Percentiles rank a stretch among this genome's conserved stretches.
These are phyloP conservation scores for Blastobasis adustella DNA, from an alignment of 2,888 invertebrate genomes.

Conservation along the genomic window DNA sequence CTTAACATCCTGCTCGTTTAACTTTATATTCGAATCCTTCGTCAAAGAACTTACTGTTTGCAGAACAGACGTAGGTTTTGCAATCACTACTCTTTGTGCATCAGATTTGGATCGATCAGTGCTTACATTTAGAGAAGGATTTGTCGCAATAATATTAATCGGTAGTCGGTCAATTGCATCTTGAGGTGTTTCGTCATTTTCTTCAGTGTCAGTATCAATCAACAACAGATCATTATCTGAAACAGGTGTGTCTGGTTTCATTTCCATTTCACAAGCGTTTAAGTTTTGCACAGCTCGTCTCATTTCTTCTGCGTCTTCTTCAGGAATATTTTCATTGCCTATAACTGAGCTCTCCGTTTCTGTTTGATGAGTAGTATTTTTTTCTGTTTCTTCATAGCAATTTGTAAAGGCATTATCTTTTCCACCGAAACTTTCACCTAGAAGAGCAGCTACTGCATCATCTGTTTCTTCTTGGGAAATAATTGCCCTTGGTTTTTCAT, in stretches of 20 bases:
- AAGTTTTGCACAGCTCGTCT: conserved; percentile 88
- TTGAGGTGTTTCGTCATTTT: conserved; percentile 76
- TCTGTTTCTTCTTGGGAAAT: conserved; percentile 95
- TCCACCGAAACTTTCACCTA: conserved; percentile 90
- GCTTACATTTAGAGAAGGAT: conserved; percentile 34
- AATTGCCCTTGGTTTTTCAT: conserved; percentile 86
- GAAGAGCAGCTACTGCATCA: conserved; percentile 90
- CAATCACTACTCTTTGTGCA: conserved; percentile 12
- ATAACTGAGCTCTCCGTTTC: conserved; percentile 60
- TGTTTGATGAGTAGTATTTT: conserved; percentile 44
- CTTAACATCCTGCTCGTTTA: conserved; percentile 35
- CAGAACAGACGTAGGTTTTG: conserved; percentile 7
- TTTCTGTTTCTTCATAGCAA: conserved; percentile 70
- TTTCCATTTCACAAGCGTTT: conserved; percentile 80
- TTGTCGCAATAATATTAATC: conserved; percentile 52
- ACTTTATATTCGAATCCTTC: conserved; percentile 38
- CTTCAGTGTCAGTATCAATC: conserved; percentile 91
- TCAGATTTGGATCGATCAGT: conserved; percentile 48
- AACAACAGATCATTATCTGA: conserved; percentile 89
- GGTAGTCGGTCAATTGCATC: conserved; percentile 53
- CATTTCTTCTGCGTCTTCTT: conserved; percentile 88
- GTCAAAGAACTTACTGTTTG: conserved; percentile 38
- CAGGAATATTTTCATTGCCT: conserved; percentile 75
- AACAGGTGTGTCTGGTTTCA: conserved; percentile 89
- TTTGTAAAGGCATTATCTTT: conserved; percentile 71